A percentile compares a stretch with the other conserved stretches of the same genome.
phyloP scores from a whole-genome alignment of 2,888 invertebrate genomes.

The Margaritifera margaritifera region DNA sequence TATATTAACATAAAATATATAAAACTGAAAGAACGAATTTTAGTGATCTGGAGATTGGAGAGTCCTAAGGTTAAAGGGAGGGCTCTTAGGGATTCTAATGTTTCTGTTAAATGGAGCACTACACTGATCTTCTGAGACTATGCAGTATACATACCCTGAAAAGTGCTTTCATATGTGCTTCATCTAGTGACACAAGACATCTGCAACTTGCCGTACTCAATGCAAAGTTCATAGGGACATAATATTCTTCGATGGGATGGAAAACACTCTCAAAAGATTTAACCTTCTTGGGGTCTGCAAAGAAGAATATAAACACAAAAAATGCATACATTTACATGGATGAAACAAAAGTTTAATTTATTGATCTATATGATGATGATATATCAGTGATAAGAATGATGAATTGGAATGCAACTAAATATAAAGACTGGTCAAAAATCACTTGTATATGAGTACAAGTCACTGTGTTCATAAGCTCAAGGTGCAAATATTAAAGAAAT shows the following conservation, averaged over 20 bases:
- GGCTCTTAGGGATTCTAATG: no score
- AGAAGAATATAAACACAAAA: neutral
- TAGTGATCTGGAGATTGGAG: no score
- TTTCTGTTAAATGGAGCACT: no score
- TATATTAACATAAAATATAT: neutral
- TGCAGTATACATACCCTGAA: slow-evolving; percentile 53
- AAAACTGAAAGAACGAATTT: no score
- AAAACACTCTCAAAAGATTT: slow-evolving; percentile 63
- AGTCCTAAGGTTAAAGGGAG: no score
- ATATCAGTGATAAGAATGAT: no score
- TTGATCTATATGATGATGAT: no score
- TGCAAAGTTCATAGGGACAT: slow-evolving; percentile 84
- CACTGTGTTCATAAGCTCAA: no score
- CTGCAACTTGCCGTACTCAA: slow-evolving; percentile 91
- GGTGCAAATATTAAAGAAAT: no score
- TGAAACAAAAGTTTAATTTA: neutral
- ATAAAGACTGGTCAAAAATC: no score
- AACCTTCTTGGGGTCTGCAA: slow-evolving; percentile 45
- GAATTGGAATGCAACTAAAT: no score
- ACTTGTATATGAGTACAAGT: no score
- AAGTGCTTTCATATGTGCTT: slow-evolving; percentile 57
- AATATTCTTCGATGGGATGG: slow-evolving; percentile 76
- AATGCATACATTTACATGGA: neutral
- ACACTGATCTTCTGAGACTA: neutral
- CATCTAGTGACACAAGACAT: slow-evolving; percentile 83